Conservation (phyloP, 2,113 vertebrate species). For the Tiliqua scincoides region DNA sequence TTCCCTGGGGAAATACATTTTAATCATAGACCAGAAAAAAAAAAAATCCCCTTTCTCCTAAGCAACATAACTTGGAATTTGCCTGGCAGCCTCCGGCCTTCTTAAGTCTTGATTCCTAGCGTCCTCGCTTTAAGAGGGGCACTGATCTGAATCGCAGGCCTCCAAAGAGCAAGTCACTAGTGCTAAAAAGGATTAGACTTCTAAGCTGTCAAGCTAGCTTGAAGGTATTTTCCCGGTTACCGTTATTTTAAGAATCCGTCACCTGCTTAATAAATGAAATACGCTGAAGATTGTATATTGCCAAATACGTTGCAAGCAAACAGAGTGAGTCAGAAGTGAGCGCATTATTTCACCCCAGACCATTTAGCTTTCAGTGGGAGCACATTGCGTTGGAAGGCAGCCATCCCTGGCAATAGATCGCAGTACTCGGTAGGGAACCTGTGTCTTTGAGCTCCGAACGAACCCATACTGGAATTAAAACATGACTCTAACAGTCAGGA, state of each 20-base stretch:
- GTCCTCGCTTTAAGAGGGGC: neutral
- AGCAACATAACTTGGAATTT: conserved; percentile 25
- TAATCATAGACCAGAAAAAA: neutral
- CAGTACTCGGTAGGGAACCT: conserved; percentile 54
- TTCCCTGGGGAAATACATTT: conserved; percentile 17
- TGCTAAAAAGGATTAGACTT: conserved; percentile 39
- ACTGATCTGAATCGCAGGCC: neutral
- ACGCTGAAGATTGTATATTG: conserved; percentile 40
- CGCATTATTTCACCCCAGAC: conserved; percentile 38
- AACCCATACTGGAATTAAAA: conserved; percentile 59
- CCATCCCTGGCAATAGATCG: conserved; percentile 61
- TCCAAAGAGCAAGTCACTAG: conserved; percentile 29
- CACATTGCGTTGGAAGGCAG: conserved; percentile 51
- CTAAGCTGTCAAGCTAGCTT: conserved; percentile 29
- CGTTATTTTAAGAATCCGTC: conserved; percentile 49
- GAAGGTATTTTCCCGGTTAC: conserved; percentile 24
- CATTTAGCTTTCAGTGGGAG: conserved; percentile 61
- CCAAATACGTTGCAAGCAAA: conserved; percentile 40
- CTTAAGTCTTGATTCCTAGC: neutral
- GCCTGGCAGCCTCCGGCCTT: neutral
- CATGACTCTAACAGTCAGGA: conserved; percentile 63
- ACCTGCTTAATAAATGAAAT: conserved; percentile 30
- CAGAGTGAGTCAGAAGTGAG: conserved; percentile 38
- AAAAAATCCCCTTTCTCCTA: conserved; percentile 13
- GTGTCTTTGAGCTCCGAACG: conserved; percentile 53